A percentile compares a stretch with the other conserved stretches of the same genome.
phyloP scores from a whole-genome alignment of 2,797 vertebrate species.

The Pitangus sulphuratus region DNA sequence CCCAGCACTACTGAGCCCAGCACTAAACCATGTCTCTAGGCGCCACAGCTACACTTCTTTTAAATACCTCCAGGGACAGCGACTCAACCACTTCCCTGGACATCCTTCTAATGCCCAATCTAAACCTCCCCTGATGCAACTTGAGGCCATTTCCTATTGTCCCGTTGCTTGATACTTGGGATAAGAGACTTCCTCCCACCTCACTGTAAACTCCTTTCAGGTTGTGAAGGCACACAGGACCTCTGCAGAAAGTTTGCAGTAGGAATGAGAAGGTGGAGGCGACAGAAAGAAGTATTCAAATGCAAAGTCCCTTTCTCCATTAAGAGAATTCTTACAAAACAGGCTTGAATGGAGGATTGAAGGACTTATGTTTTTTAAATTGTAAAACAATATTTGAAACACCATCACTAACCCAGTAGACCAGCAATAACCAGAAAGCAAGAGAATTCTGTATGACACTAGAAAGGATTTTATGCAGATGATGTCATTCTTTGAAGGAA shows the following conservation, averaged over 20 bases:
- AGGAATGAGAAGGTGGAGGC: not conserved
- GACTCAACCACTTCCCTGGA: not conserved
- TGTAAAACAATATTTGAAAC: not conserved
- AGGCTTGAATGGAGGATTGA: not conserved
- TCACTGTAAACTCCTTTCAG: not conserved
- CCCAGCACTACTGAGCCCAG: no score
- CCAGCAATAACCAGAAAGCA: conserved; percentile 40
- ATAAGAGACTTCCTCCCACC: not conserved
- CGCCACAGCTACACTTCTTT: not conserved
- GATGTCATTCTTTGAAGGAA: conserved; percentile 58
- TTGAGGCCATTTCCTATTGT: not conserved
- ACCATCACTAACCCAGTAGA: not conserved
- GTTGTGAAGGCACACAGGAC: not conserved
- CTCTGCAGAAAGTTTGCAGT: not conserved
- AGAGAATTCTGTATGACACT: conserved; percentile 15
- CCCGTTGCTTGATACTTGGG: rapidly evolving
- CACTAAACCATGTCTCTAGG: not conserved
- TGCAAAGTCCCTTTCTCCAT: not conserved
- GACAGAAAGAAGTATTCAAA: not conserved
- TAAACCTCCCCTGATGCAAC: not conserved
- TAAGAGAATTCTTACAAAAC: not conserved
- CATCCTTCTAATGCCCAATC: not conserved
- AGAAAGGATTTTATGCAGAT: conserved; percentile 45
- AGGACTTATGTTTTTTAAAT: not conserved
- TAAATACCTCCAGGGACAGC: not conserved